Evolutionary conservation across 2,113 vertebrate species (phyloP).

Genomic region (Nothocercus nigrocapillus): DNA sequence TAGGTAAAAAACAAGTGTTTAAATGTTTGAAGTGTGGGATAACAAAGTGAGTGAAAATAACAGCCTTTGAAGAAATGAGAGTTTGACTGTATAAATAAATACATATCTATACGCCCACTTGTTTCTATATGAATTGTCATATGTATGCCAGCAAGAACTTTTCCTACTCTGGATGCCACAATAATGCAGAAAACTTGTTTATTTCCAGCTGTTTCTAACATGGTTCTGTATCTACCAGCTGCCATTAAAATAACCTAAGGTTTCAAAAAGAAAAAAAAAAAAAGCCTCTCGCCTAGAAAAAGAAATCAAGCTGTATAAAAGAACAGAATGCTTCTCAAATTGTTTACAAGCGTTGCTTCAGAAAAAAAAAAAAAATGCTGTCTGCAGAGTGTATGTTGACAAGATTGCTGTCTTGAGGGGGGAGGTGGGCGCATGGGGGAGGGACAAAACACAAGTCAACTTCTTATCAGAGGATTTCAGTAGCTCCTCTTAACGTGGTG

Average conservation of each 20-base stretch:
- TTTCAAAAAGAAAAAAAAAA: neutral
- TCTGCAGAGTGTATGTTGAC: neutral
- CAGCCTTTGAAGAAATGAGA: neutral
- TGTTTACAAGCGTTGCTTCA: neutral
- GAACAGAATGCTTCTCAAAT: neutral
- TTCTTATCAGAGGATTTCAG: neutral
- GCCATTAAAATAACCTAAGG: neutral
- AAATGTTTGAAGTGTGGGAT: neutral
- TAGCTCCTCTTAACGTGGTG: neutral
- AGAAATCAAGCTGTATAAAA: neutral
- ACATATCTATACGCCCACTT: neutral
- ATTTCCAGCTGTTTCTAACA: neutral
- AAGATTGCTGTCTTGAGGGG: rapidly evolving
- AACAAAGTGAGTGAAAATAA: neutral
- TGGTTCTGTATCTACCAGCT: neutral
- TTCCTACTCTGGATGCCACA: neutral
- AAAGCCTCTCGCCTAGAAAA: neutral
- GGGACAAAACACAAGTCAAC: neutral
- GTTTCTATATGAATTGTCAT: neutral
- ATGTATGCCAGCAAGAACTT: neutral
- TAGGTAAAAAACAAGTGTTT: neutral
- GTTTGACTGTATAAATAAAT: neutral
- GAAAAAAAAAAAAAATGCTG: neutral
- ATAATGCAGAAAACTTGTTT: neutral
- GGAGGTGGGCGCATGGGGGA: too few species aligned